Conservation (phyloP, 64 coral and sea anemone genomes). For the Hydrozoanthus tunicans region DNA sequence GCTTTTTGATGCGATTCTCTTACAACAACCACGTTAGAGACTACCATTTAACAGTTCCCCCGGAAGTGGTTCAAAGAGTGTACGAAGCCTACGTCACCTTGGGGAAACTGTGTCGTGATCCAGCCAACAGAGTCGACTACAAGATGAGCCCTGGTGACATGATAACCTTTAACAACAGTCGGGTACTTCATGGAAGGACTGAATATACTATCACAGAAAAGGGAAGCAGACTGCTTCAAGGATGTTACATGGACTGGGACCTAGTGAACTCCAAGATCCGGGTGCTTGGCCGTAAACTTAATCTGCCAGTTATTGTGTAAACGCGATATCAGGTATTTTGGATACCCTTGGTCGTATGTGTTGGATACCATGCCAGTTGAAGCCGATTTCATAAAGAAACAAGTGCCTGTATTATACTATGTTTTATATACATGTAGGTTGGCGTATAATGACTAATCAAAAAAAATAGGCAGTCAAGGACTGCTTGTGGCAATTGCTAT, state of each 20-base stretch:
- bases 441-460: too few relatives aligned
- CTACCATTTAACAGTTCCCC: constrained; percentile 42
- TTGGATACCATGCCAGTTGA: too few relatives aligned
- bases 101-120: constrained; percentile 66
- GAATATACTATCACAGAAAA: constrained; percentile 40
- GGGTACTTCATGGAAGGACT: constrained; percentile 81
- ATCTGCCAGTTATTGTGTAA: constrained; percentile 37
- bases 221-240: constrained; percentile 44
- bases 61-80: constrained; percentile 60
- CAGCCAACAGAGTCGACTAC: constrained; percentile 72
- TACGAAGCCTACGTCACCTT: constrained; percentile 69
- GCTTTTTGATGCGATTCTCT: constrained; percentile 61
- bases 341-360: too few relatives aligned
- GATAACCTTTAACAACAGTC: constrained; percentile 73
- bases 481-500: too few relatives aligned
- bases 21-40: constrained; percentile 87
- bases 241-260: constrained; percentile 82
- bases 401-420: too few relatives aligned
- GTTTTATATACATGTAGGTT: too few relatives aligned
- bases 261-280: constrained; percentile 62
- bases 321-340: too few relatives aligned
- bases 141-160: constrained; percentile 70
- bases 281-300: constrained; percentile 45
- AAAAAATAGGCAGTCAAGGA: too few relatives aligned
- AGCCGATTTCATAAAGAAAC: too few relatives aligned